These are phyloP conservation scores for Lethenteron reissneri DNA, from an alignment of 2,113 vertebrate genomes.

Conservation along the genomic window DNA sequence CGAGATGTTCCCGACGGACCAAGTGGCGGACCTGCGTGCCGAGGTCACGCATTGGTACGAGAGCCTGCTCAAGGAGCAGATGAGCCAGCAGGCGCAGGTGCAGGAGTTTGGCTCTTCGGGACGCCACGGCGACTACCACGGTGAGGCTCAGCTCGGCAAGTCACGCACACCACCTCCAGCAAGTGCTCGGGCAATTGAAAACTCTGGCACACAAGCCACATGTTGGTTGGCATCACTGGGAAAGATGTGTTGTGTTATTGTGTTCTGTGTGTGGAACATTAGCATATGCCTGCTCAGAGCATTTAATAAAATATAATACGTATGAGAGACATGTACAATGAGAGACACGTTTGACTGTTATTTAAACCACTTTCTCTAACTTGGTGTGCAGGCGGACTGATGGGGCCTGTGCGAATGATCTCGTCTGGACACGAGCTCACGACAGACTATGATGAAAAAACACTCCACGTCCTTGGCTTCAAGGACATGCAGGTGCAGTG, in stretches of 20 bases:
- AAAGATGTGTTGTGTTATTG: too few species aligned
- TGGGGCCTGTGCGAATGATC: conserved; percentile 97
- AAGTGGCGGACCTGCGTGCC: conserved; percentile 81
- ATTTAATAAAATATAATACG: too few species aligned
- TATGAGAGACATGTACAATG: too few species aligned
- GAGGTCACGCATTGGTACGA: conserved; percentile 99
- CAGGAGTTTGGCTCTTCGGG: conserved; percentile 90
- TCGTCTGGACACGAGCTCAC: conserved; percentile 93
- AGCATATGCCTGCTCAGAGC: too few species aligned
- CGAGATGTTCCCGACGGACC: conserved; percentile 97
- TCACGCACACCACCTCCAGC: too few species aligned
- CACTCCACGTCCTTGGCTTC: conserved; percentile 81
- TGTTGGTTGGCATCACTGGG: too few species aligned
- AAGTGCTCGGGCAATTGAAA: too few species aligned
- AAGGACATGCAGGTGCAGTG: conserved; percentile 87
- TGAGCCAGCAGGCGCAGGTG: conserved; percentile 91
- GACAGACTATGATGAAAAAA: conserved; percentile 96
- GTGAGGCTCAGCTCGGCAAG: not conserved
- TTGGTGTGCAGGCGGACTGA: conserved; percentile 49
- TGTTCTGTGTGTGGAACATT: too few species aligned
- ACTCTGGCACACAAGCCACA: too few species aligned
- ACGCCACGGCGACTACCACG: conserved; percentile 45
- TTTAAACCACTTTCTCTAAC: conserved; percentile 8
- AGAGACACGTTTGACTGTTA: too few species aligned
- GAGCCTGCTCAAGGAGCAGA: conserved; percentile 95